Evolutionary conservation across 1,140 invertebrate genomes (phyloP).

Genomic region (Nomia melanderi): DNA sequence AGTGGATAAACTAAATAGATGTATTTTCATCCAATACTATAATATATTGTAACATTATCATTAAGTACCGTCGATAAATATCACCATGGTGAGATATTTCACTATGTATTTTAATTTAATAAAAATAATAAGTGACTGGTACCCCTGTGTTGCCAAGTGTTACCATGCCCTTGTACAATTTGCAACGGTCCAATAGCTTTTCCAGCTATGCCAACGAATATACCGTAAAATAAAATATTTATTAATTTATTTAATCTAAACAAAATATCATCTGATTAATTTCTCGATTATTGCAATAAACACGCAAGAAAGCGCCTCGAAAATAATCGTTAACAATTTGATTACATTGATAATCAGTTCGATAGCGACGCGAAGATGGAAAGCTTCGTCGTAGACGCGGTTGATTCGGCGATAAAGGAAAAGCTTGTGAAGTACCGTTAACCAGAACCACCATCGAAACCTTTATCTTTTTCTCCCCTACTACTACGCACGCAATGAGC

Average conservation of each 20-base stretch:
- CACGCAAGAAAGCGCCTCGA: not conserved
- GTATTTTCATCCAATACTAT: too few species aligned
- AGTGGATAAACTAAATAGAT: too few species aligned
- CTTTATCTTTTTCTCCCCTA: conserved; percentile 32
- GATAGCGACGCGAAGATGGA: conserved; percentile 6
- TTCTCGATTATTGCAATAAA: too few species aligned
- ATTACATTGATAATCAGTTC: conserved; percentile 5
- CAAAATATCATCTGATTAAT: too few species aligned
- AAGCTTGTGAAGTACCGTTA: conserved; percentile 19
- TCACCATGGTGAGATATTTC: too few species aligned
- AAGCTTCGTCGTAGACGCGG: not conserved
- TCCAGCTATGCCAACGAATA: too few species aligned
- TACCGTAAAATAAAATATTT: too few species aligned
- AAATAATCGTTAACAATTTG: not conserved
- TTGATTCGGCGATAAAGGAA: conserved; percentile 9
- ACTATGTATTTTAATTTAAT: too few species aligned
- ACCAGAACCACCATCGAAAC: conserved; percentile 19
- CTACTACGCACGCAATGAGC: conserved; percentile 11
- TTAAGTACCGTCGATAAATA: too few species aligned
- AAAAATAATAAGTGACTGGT: conserved; percentile 19
- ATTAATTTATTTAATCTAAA: too few species aligned
- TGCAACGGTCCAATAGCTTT: too few species aligned
- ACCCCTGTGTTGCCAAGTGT: conserved; percentile 43
- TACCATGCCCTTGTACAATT: not conserved
- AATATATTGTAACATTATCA: not conserved